Evolutionary conservation across 2,797 vertebrate genomes (phyloP).

Genomic region (Distichodus sexfasciatus): DNA sequence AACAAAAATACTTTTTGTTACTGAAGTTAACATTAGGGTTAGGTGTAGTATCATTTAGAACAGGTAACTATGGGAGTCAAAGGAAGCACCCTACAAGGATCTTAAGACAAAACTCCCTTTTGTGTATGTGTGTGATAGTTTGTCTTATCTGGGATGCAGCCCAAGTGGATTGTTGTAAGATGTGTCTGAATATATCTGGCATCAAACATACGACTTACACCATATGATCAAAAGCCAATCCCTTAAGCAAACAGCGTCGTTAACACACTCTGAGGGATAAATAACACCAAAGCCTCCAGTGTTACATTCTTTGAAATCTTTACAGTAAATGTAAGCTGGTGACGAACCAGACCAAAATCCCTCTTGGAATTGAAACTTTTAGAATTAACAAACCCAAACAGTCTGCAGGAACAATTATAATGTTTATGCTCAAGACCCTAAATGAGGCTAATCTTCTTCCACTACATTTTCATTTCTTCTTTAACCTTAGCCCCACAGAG

Average conservation of each 20-base stretch:
- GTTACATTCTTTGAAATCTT: conserved; percentile 26
- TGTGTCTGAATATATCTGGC: neutral
- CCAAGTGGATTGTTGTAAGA: neutral
- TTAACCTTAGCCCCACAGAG: conserved; percentile 29
- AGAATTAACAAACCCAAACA: conserved; percentile 64
- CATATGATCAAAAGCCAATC: conserved; percentile 18
- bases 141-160: neutral
- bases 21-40: too few species aligned
- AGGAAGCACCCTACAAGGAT: too few species aligned
- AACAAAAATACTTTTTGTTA: too few species aligned
- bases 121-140: neutral
- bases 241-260: conserved; percentile 7
- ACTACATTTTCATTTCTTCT: conserved; percentile 65
- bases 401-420: conserved; percentile 59
- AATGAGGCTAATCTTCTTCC: conserved; percentile 66
- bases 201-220: neutral
- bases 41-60: too few species aligned
- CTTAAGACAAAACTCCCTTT: too few species aligned
- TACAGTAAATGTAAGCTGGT: conserved; percentile 17
- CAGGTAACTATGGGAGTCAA: too few species aligned
- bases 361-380: conserved; percentile 70
- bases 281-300: conserved; percentile 21
- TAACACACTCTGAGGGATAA: conserved; percentile 4
- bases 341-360: conserved; percentile 61
- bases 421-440: conserved; percentile 64